Conservation (phyloP, 2,113 vertebrate genomes). For the Struthio camelus region DNA sequence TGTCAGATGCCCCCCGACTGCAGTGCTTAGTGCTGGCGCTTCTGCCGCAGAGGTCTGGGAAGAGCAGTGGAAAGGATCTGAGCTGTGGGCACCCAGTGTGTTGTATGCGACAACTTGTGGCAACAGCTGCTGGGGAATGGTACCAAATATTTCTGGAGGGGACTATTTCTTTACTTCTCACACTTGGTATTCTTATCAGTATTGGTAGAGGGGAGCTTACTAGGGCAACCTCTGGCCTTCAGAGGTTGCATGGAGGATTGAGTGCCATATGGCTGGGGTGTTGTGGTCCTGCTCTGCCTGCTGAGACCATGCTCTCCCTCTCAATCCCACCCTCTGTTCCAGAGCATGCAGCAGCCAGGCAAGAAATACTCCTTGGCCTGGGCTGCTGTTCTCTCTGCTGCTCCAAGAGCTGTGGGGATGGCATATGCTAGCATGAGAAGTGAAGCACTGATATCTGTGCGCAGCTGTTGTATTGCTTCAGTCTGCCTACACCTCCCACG, state of each 20-base stretch:
- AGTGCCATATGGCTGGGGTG: not conserved
- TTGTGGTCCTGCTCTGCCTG: not conserved
- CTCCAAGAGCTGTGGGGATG: not conserved
- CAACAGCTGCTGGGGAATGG: not conserved
- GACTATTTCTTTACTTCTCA: not conserved
- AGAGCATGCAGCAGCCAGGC: accelerated
- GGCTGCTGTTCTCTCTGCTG: not conserved
- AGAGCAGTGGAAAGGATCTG: not conserved
- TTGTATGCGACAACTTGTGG: not conserved
- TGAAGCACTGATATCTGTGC: not conserved
- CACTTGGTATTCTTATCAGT: not conserved
- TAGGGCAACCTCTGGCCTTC: not conserved
- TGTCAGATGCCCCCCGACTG: conserved; percentile 4
- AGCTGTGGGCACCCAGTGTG: not conserved
- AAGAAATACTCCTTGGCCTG: not conserved
- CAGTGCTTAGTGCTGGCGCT: not conserved
- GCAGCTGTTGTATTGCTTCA: not conserved
- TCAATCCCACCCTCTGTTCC: not conserved
- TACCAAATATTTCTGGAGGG: not conserved
- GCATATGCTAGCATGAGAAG: not conserved
- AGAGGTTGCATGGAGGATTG: not conserved
- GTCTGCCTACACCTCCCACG: not conserved
- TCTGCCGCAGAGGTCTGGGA: not conserved
- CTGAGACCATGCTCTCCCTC: accelerated
- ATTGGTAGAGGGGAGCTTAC: accelerated